Conservation (phyloP, 2,113 vertebrate species). For the Todiramphus chloris region DNA sequence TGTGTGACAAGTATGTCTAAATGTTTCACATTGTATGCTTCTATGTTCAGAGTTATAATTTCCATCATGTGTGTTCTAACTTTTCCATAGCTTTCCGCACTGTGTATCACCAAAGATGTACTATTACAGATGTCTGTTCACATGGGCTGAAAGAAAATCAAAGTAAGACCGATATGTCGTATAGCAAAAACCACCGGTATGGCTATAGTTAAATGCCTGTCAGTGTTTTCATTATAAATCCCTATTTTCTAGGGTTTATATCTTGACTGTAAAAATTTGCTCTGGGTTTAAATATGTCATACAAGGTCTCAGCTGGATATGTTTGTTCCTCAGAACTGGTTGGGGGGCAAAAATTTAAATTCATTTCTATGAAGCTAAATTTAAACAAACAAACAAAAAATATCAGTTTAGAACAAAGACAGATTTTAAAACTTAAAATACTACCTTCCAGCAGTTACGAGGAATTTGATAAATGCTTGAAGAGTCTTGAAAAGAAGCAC, state of each 20-base stretch:
- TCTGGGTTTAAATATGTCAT: neutral
- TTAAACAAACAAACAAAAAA: neutral
- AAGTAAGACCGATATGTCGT: neutral
- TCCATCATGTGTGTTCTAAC: neutral
- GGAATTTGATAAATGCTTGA: neutral
- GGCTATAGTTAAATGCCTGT: neutral
- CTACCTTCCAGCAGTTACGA: neutral
- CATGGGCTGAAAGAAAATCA: slow-evolving; percentile 6
- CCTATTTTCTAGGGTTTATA: slow-evolving; percentile 28
- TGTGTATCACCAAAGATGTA: neutral
- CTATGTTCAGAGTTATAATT: neutral
- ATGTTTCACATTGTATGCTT: neutral
- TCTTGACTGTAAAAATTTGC: neutral
- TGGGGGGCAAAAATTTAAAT: neutral
- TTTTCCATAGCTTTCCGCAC: neutral
- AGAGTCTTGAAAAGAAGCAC: neutral
- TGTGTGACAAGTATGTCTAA: neutral
- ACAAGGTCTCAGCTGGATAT: neutral
- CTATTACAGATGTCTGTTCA: neutral
- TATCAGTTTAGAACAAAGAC: neutral
- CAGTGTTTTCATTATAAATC: slow-evolving; percentile 25
- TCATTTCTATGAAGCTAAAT: neutral
- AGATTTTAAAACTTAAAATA: neutral
- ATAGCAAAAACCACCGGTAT: neutral
- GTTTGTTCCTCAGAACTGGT: neutral